Evolutionary conservation across 23 tunicate genomes (phyloP), one percentile per base, ranked within the genome.

Genomic region (Ciona savignyi): DNA sequence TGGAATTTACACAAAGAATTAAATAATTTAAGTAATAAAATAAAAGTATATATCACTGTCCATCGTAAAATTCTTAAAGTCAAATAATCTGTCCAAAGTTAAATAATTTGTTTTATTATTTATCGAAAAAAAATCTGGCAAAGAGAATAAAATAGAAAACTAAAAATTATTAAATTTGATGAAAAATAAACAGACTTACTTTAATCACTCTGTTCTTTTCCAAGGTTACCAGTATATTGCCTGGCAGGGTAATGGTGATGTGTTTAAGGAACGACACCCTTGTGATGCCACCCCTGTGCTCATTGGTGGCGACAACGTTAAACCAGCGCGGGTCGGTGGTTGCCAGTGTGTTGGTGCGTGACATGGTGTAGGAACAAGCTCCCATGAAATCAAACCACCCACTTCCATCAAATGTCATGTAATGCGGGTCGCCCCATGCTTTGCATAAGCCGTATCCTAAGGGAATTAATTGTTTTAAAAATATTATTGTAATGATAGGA

Each of bases 391-490:
- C 88, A 62, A 33, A 73, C 60, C 60, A 29, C 0, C 85, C 80
- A 30, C 66, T 63, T 22, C 84, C 80, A 60, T 89, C 96, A 27
- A 77, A 89, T 19, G 71, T 66, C 68, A 65, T 68, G 76, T 89
- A 89, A 60, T 82, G 88, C 21, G 82, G 84, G 66, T 89, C 78
- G 20, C 88, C 96, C 75, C 75, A 82, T 42, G 86, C 88, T 33
- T 22, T 75, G 78, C 96, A 89, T 0, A 72, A 62, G 0, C 63
- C 87, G 0, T 33, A 32, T 25, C 81, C 96, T 89, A n/a, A n/a
- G n/a, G n/a, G n/a, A n/a, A n/a, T n/a, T n/a, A n/a, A n/a, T n/a
- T n/a, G n/a, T n/a, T n/a, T n/a, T n/a, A n/a, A n/a, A n/a, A n/a
- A n/a, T n/a, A n/a, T n/a, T n/a, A n/a, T n/a, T n/a, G n/a, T n/a